Conservation (phyloP, 2,797 vertebrate species). For the Xyrichtys novacula region DNA sequence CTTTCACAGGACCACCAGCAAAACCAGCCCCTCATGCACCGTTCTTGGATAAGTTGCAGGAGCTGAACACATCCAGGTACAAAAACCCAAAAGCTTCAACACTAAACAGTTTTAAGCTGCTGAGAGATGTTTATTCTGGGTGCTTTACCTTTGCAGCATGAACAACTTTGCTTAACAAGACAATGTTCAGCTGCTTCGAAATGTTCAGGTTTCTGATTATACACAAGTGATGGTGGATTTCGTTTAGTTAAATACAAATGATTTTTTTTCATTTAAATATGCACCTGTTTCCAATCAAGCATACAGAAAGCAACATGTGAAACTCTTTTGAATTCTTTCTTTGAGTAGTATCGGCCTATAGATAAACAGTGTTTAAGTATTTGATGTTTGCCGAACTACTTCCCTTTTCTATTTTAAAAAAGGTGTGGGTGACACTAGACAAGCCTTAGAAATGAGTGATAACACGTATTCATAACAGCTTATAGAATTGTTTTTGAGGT, state of each 20-base stretch:
- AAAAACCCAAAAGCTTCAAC: background rate
- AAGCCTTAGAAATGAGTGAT: too few relatives aligned
- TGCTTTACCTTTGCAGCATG: background rate
- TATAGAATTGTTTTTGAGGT: too few relatives aligned
- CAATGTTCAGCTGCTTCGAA: background rate
- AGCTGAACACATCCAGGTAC: constrained; percentile 81
- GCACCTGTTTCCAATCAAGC: constrained; percentile 43
- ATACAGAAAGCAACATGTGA: constrained; percentile 13
- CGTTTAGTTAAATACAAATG: background rate
- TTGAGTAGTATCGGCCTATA: constrained; percentile 10
- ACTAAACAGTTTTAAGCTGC: background rate
- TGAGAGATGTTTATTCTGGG: background rate
- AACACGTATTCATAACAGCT: too few relatives aligned
- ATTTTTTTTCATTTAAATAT: constrained; percentile 9
- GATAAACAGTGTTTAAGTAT: constrained; percentile 6
- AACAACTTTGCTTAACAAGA: background rate
- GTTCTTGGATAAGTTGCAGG: constrained; percentile 83
- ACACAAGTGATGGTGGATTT: background rate
- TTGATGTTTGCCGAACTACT: background rate
- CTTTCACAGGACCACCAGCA: constrained; percentile 51
- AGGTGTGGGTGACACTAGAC: too few relatives aligned
- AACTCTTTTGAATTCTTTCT: background rate
- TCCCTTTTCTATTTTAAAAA: background rate
- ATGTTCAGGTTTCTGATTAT: background rate
- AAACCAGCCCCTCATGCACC: constrained; percentile 65